Evolutionary conservation across 2,797 vertebrate genomes (phyloP).

Genomic region (Xiphophorus birchmanni): DNA sequence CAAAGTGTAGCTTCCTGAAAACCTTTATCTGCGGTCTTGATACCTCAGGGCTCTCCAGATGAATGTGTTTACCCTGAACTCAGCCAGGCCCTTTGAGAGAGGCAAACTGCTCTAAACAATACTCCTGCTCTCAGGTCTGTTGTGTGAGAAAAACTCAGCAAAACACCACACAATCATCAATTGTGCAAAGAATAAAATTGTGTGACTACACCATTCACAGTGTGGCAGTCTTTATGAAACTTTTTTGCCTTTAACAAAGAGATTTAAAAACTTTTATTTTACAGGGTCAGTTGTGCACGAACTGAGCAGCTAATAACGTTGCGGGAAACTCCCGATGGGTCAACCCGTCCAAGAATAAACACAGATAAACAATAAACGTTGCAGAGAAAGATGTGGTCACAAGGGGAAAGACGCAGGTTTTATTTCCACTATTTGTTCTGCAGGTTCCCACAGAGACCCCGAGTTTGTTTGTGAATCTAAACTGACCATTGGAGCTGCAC

Average conservation of each 20-base stretch:
- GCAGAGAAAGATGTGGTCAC: conserved; percentile 39
- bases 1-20: conserved; percentile 24
- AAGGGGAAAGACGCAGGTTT: conserved; percentile 44
- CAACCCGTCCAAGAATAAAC: conserved; percentile 30
- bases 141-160: conserved; percentile 51
- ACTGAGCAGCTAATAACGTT: conserved; percentile 13
- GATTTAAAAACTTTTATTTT: conserved; percentile 8
- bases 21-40: conserved; percentile 68
- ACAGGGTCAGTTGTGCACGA: neutral
- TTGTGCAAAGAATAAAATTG: conserved; percentile 39
- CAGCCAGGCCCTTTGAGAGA: conserved; percentile 49
- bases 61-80: conserved; percentile 70
- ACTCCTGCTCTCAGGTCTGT: conserved; percentile 35
- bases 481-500: conserved; percentile 54
- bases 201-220: conserved; percentile 16
- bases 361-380: conserved; percentile 57
- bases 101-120: conserved; percentile 60
- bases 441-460: conserved; percentile 32
- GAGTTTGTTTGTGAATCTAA: conserved; percentile 39
- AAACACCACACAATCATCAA: conserved; percentile 26
- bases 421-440: conserved; percentile 78
- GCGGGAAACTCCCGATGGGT: conserved; percentile 19
- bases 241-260: conserved; percentile 6
- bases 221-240: conserved; percentile 7
- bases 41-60: conserved; percentile 58